Percentiles rank a stretch among this genome's conserved stretches.
These are phyloP conservation scores for Centropus unirufus DNA, from an alignment of 2,113 vertebrate species.

Conservation along the genomic window DNA sequence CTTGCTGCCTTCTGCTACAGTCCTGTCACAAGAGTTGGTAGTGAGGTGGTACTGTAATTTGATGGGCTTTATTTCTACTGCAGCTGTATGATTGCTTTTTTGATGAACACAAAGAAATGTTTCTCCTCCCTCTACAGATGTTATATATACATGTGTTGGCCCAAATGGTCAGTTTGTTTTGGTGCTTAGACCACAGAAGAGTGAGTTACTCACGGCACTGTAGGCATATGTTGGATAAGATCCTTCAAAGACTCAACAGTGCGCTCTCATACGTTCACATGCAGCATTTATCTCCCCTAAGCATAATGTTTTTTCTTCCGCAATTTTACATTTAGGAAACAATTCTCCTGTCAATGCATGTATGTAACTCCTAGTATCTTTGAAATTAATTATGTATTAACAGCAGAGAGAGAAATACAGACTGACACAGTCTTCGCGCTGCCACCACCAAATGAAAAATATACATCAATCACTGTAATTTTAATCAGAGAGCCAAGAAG, in stretches of 20 bases:
- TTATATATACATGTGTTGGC: not conserved
- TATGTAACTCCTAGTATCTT: constrained; percentile 18
- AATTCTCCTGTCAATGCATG: not conserved
- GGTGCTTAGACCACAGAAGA: constrained; percentile 4
- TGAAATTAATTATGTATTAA: constrained; percentile 44
- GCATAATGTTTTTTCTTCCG: constrained; percentile 38
- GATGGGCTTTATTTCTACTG: constrained; percentile 13
- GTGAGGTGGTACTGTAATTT: not conserved
- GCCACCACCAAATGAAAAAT: not conserved
- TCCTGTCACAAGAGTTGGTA: not conserved
- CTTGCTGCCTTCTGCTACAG: not conserved
- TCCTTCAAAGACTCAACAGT: not conserved
- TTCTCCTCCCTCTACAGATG: constrained; percentile 10
- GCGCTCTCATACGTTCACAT: not conserved
- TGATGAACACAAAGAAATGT: not conserved
- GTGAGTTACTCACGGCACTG: not conserved
- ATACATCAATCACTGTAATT: constrained; percentile 43
- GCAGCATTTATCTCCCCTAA: constrained; percentile 29
- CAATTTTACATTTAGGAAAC: constrained; percentile 43
- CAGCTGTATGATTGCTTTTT: not conserved
- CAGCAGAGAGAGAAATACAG: not conserved
- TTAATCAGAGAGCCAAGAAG: constrained; percentile 12
- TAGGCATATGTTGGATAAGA: not conserved
- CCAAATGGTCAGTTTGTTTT: constrained; percentile 23
- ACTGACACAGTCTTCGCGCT: not conserved